phyloP scores from a whole-genome alignment of 2,888 invertebrate genomes.

The Tetranychus truncatus region DNA sequence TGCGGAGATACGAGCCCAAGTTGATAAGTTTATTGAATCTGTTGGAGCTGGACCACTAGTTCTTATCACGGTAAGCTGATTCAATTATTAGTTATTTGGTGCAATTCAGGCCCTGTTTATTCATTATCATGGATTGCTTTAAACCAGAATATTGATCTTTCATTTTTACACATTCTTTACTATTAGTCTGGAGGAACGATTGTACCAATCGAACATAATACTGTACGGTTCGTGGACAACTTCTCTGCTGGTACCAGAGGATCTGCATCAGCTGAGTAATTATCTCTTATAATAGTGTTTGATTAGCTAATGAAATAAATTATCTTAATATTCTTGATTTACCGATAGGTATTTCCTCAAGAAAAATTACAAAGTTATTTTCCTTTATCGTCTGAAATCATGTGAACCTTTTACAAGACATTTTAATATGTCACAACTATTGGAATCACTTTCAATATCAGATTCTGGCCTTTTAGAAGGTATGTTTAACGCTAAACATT shows the following conservation, averaged over 20 bases:
- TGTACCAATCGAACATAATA: slow-evolving; percentile 86
- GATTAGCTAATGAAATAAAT: neutral
- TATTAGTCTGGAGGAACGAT: slow-evolving; percentile 87
- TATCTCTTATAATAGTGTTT: neutral
- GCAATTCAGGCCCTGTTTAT: neutral
- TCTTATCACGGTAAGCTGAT: slow-evolving; percentile 18
- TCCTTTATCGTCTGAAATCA: slow-evolving; percentile 73
- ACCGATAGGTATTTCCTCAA: slow-evolving; percentile 50
- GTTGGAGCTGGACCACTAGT: slow-evolving; percentile 15
- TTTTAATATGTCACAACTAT: slow-evolving; percentile 52
- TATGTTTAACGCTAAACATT: neutral
- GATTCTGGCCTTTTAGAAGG: slow-evolving; percentile 10
- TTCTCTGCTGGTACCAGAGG: slow-evolving; percentile 94
- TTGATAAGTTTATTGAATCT: slow-evolving; percentile 14
- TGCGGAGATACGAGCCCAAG: slow-evolving; percentile 12
- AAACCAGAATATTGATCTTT: neutral
- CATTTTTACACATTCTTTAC: neutral
- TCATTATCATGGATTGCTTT: neutral
- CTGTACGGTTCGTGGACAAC: slow-evolving; percentile 94
- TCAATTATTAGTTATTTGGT: neutral
- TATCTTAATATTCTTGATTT: neutral
- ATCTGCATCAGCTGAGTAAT: slow-evolving; percentile 68
- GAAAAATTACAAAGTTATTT: slow-evolving; percentile 69
- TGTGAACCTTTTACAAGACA: slow-evolving; percentile 77
- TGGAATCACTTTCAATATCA: slow-evolving; percentile 35